phyloP scores from a whole-genome alignment of 2,113 vertebrate genomes.

The Ciconia stormi region DNA sequence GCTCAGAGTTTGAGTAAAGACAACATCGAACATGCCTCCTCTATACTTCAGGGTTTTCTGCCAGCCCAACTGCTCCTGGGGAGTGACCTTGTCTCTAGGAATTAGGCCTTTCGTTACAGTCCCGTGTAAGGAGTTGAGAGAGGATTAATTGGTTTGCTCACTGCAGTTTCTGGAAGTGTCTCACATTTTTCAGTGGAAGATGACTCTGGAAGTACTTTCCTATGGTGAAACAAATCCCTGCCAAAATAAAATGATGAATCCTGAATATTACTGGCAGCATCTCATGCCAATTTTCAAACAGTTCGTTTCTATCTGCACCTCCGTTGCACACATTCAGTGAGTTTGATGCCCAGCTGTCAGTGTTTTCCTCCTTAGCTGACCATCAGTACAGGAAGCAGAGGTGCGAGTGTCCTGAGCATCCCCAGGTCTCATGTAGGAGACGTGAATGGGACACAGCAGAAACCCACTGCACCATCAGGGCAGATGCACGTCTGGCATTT shows the following conservation, averaged over 20 bases:
- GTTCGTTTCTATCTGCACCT: not conserved
- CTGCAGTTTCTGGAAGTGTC: constrained; percentile 62
- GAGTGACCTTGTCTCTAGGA: constrained; percentile 66
- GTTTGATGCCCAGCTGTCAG: constrained; percentile 28
- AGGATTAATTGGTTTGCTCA: constrained; percentile 64
- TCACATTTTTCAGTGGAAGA: constrained; percentile 63
- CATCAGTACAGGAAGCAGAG: not conserved
- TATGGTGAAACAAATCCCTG: constrained; percentile 63
- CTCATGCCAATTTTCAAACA: constrained; percentile 46
- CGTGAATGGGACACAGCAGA: not conserved
- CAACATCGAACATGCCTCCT: not conserved
- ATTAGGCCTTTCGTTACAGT: constrained; percentile 57
- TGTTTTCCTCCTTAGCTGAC: constrained; percentile 18
- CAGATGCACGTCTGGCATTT: not conserved
- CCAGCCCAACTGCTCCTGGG: constrained; percentile 55
- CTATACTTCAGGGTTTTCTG: constrained; percentile 35
- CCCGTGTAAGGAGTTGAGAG: constrained; percentile 59
- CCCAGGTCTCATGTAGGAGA: not conserved
- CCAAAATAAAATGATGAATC: constrained; percentile 68
- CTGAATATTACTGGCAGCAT: constrained; percentile 56
- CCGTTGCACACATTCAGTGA: fast-evolving
- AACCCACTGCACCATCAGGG: not conserved
- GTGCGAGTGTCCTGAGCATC: not conserved
- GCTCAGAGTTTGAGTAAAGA: constrained; percentile 20
- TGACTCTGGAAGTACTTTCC: constrained; percentile 66